phyloP scores from a whole-genome alignment of 2,797 vertebrate species.

The Rhabdomys pumilio region DNA sequence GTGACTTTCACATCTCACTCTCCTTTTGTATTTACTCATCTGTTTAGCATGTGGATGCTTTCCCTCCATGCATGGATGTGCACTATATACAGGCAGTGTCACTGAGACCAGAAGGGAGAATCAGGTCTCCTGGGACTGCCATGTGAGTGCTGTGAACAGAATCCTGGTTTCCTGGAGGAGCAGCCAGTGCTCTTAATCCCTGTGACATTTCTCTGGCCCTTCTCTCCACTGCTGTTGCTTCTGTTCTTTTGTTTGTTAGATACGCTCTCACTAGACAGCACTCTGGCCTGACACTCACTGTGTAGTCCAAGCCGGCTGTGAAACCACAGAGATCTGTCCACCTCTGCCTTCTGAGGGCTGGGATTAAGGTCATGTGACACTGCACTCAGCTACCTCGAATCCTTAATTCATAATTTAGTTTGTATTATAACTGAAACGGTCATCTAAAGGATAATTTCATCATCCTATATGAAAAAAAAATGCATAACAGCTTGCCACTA shows the following conservation, averaged over 20 bases:
- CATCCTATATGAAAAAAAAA: background rate
- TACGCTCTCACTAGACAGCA: background rate
- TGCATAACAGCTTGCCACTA: background rate
- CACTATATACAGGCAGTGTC: too few species aligned
- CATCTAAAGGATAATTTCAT: background rate
- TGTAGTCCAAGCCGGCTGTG: background rate
- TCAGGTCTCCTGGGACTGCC: background rate
- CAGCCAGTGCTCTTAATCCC: background rate
- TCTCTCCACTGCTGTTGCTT: background rate
- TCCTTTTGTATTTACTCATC: background rate
- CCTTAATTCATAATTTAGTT: conserved; percentile 3
- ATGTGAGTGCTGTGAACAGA: background rate
- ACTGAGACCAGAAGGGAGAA: background rate
- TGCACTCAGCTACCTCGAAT: background rate
- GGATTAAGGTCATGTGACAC: too few species aligned
- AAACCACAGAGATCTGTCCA: background rate
- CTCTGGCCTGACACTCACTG: background rate
- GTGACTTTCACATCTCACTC: too few species aligned
- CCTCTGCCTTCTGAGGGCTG: background rate
- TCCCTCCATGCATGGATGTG: background rate
- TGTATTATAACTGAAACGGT: background rate
- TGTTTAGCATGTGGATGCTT: background rate
- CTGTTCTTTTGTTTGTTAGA: background rate
- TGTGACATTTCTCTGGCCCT: too few species aligned
- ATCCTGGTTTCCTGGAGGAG: too few species aligned